Evolutionary conservation across 2,113 vertebrate species (phyloP).

Genomic region (Heliornis fulica): DNA sequence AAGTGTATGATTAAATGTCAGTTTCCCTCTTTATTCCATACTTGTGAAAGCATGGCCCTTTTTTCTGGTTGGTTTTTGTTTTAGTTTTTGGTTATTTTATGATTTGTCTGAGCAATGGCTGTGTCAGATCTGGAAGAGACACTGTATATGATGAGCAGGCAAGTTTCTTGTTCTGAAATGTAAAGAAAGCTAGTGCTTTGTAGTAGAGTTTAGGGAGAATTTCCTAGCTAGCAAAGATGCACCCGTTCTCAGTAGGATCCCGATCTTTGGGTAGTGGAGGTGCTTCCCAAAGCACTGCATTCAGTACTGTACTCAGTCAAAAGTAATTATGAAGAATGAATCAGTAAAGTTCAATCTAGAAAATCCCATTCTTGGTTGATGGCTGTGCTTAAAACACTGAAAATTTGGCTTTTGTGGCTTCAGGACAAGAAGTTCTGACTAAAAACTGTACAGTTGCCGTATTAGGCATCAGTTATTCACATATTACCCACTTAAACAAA

Average conservation of each 20-base stretch:
- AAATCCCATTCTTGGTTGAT: not conserved
- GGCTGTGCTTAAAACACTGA: not conserved
- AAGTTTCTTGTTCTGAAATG: not conserved
- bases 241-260: not conserved
- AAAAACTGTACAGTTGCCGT: constrained; percentile 19
- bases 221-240: not conserved
- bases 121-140: not conserved
- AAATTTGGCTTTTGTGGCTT: constrained; percentile 18
- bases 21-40: not conserved
- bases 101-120: not conserved
- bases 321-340: not conserved
- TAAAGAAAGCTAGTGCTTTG: not conserved
- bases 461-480: constrained; percentile 74
- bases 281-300: not conserved
- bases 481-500: constrained; percentile 69
- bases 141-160: not conserved
- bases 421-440: not conserved
- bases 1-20: not conserved
- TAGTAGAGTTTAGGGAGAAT: not conserved
- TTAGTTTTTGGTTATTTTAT: not conserved
- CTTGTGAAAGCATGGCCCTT: not conserved
- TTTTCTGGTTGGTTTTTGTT: not conserved
- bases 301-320: not conserved
- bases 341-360: not conserved
- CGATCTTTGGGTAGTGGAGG: not conserved